Evolutionary conservation across 2,113 vertebrate genomes (phyloP).

Genomic region (Mus spicilegus): DNA sequence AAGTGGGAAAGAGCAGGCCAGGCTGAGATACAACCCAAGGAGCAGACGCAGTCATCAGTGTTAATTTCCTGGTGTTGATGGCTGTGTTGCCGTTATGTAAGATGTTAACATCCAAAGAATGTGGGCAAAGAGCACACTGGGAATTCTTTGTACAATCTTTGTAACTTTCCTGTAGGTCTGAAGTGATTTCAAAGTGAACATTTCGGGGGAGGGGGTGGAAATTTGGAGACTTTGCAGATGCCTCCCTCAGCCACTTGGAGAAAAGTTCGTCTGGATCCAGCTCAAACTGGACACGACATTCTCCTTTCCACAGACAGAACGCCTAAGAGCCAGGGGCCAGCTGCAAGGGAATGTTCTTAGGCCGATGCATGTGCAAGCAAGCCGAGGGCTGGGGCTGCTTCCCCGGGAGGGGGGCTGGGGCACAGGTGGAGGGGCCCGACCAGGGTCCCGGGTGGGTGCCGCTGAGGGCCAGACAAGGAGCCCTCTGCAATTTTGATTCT

Average conservation of each 20-base stretch:
- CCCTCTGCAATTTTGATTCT: not conserved
- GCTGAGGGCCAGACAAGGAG: accelerated
- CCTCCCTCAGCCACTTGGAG: not conserved
- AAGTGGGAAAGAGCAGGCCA: not conserved
- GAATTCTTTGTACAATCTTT: slow-evolving; percentile 72
- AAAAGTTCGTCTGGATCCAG: not conserved
- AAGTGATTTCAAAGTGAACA: slow-evolving; percentile 57
- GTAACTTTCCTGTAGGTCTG: slow-evolving; percentile 60
- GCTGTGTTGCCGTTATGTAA: not conserved
- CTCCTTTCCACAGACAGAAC: no score
- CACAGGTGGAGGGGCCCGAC: not conserved
- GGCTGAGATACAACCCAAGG: not conserved
- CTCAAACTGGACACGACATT: not conserved
- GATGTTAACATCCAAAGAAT: slow-evolving; percentile 7
- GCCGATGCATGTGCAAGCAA: not conserved
- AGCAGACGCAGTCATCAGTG: no score
- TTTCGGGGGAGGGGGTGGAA: not conserved
- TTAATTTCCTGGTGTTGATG: not conserved
- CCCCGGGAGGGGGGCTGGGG: not conserved
- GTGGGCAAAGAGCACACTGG: slow-evolving; percentile 48
- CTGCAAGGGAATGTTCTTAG: not conserved
- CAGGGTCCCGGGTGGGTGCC: accelerated
- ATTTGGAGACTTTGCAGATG: not conserved
- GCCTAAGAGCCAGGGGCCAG: not conserved
- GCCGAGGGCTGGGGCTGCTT: not conserved